A percentile compares a stretch with the other conserved stretches of the same genome.
These are phyloP conservation scores for Dendrolimus pini DNA, from an alignment of 2,888 invertebrate genomes.

Conservation along the genomic window DNA sequence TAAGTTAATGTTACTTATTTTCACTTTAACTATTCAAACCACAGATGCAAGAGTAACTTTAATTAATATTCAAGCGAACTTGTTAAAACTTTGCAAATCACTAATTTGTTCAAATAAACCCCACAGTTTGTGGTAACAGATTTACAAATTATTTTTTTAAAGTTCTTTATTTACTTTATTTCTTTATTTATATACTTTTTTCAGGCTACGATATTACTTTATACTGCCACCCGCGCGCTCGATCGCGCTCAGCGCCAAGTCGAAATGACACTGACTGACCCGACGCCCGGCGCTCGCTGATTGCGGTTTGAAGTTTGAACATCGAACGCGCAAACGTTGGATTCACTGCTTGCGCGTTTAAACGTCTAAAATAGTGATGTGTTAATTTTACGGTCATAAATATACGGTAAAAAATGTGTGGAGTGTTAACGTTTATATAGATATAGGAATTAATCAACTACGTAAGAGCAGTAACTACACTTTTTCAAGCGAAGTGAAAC, in stretches of 20 bases:
- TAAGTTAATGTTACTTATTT: too few species aligned
- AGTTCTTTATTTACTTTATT: background rate
- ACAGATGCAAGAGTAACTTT: too few species aligned
- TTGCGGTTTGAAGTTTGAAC: constrained; percentile 30
- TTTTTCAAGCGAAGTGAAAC: background rate
- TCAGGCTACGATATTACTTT: background rate
- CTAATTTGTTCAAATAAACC: too few species aligned
- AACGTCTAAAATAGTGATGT: background rate
- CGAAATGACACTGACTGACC: constrained; percentile 30
- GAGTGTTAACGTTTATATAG: background rate
- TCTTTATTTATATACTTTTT: too few species aligned
- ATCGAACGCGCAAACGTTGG: constrained; percentile 29
- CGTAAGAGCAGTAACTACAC: too few species aligned
- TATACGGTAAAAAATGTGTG: background rate
- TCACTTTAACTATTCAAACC: too few species aligned
- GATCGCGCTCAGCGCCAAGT: constrained; percentile 25
- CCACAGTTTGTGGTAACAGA: too few species aligned
- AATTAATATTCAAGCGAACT: too few species aligned
- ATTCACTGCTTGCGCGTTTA: constrained; percentile 7
- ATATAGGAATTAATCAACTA: background rate
- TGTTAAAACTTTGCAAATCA: too few species aligned
- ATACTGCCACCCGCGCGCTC: background rate
- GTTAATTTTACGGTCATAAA: background rate
- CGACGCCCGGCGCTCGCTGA: constrained; percentile 24
- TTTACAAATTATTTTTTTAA: too few species aligned